Base-by-base conservation (phyloP, 2,888 invertebrate genomes). In the Cyclophora albipunctata region DNA sequence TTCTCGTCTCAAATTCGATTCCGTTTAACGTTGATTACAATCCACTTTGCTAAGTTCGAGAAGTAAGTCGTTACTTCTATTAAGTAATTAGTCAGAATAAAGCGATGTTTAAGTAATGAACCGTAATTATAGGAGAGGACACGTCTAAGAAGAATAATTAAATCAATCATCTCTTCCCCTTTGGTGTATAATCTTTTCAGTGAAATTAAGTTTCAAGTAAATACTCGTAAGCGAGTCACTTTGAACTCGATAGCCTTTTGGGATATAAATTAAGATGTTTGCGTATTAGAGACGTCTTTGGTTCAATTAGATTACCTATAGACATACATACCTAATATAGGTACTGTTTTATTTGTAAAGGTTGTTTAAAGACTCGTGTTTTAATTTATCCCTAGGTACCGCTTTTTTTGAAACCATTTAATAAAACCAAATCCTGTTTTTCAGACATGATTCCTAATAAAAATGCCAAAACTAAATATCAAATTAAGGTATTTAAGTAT, bases 71-170 rank as follows among this genome's bases (percentile, higher is more conserved):
- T 85, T 85, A 84, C 85, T 83, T 85, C 84, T 86, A 84, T 88
- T 86, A 86, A 86, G 84, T 85, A 86, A 88, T 88, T 87, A 86
- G 81, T 75, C 80, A 73, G 80, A 72, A 84, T 85, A 86, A 86
- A 84, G 81, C 84, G 85, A 86, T 86, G 86, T 74, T 86, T 85
- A 86, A 85, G 83, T 86, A 87, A 87, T 85, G 84, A 82, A 84
- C 80, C 75, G 74, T 86, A 87, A 88, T 88, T 87, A 87, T 82
- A 85, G 81, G 85, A 84, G 79, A 85, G 84, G 84, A 87, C 85
- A 86, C 81, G 82, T 84, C 85, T 84, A 69, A 82, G 83, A 69
- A 76, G 74, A 82, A 82, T 85, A 87, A 88, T 87, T 87, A 84
- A 84, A 88, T 86, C 86, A 86, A 87, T 87, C 86, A 82, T 78